A percentile compares a stretch with the other conserved stretches of the same genome.
phyloP scores from a whole-genome alignment of 2,888 invertebrate species.

The Cantharis rustica region DNA sequence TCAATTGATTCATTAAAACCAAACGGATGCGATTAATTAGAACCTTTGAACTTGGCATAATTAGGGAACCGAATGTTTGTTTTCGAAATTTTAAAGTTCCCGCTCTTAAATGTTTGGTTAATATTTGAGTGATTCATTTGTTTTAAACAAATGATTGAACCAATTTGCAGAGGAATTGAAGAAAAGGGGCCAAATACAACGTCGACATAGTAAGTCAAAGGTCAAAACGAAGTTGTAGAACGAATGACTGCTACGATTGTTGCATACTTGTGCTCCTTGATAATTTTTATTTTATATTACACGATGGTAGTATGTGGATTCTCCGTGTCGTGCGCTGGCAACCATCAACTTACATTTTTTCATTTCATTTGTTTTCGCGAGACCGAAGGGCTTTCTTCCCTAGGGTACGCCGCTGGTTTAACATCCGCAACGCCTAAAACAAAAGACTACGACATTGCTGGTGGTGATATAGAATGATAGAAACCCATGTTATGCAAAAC shows the following conservation, averaged over 20 bases:
- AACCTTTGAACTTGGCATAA: not conserved
- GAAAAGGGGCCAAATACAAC: not conserved
- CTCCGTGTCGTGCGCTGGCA: not conserved
- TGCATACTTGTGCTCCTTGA: not conserved
- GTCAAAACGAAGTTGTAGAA: not conserved
- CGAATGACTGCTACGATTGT: not conserved
- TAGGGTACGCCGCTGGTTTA: no score
- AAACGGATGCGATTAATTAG: not conserved
- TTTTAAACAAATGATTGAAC: not conserved
- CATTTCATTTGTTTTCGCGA: not conserved
- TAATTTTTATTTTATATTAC: not conserved
- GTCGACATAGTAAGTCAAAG: not conserved
- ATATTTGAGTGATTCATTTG: not conserved
- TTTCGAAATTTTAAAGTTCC: not conserved
- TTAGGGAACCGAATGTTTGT: not conserved
- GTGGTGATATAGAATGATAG: not conserved
- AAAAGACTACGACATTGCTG: not conserved
- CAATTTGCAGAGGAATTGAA: not conserved
- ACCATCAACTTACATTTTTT: not conserved
- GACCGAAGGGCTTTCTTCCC: not conserved
- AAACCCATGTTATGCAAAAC: not conserved
- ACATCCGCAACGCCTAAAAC: not conserved
- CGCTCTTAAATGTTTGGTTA: not conserved
- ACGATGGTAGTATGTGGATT: not conserved
- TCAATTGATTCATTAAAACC: not conserved